Evolutionary conservation across 2,797 vertebrate species (phyloP), one percentile per base, ranked within the genome.

Genomic region (Agapornis canus): DNA sequence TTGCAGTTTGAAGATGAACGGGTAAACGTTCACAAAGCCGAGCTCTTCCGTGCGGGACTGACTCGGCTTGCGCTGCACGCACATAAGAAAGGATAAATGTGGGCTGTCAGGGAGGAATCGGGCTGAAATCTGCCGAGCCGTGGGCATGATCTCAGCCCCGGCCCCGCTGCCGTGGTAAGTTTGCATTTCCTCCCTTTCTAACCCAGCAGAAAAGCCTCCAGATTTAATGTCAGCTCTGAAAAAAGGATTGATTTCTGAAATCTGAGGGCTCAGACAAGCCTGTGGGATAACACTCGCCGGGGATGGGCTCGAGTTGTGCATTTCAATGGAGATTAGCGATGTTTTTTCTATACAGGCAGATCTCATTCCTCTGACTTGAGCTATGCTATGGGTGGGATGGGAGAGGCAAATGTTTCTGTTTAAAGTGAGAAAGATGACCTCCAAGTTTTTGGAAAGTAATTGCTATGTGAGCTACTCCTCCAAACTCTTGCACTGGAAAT

Each of bases 91-190:
- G 96, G 96, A 94, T n/a, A 60, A 77, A 94, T 59, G 90, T 29
- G 96, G 95, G 87, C 73, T 96, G 95, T 49, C 97, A 94, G 97
- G 95, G 82, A 57, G 92, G 85, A 47, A 94, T 27, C 76, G 92
- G 78, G 45, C 69, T 83, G 78, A 92, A 87, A 89, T 31, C 64
- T 82, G 20, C 52, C 89, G 89, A 90, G 88, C 86, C 57, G 37
- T 8, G 89, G 96, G 89, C 66, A 94, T 35, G 95, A 64, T 37
- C 70, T 20, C 82, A 37, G 87, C 76, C 70, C 76, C 5, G 5
- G 63, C 49, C 2, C 7, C 69, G 43, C 54, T 13, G 69, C 59
- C 29, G 61, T 4, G 97, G 98, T 98, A 85, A 98, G 98, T 98
- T 27, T 35, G 52, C 54, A 37, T 75, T 87, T 92, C 17, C 22